Percentiles rank a stretch among this genome's conserved stretches.
Evolutionary conservation across 1,140 invertebrate species (phyloP).

Genomic region (Adelges cooleyi): DNA sequence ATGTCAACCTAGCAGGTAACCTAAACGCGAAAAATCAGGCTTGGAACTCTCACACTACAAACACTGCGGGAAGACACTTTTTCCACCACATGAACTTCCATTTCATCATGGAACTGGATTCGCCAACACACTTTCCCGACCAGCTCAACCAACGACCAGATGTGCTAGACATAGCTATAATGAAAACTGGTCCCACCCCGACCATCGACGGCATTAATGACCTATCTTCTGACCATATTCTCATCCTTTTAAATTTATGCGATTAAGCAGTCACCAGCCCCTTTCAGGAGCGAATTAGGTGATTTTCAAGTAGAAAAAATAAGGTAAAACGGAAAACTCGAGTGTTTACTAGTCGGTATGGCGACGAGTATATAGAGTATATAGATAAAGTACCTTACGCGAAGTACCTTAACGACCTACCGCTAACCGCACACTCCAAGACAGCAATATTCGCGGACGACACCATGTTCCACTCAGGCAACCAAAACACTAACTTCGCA

Average conservation of each 20-base stretch:
- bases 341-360: no score
- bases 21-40: not conserved
- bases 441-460: no score
- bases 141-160: not conserved
- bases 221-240: not conserved
- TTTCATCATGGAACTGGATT: not conserved
- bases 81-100: not conserved
- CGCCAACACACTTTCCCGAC: not conserved
- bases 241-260: not conserved
- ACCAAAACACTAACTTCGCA: no score
- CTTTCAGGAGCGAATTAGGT: not conserved
- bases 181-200: not conserved
- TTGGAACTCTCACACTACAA: not conserved
- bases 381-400: no score
- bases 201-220: not conserved
- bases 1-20: not conserved
- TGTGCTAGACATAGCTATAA: not conserved
- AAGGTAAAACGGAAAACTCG: no score
- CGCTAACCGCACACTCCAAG: no score
- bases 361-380: no score
- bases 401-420: not conserved
- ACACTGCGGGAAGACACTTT: not conserved
- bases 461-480: no score
- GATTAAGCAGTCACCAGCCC: not conserved
- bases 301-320: no score